A percentile compares a stretch with the other conserved stretches of the same genome.
Evolutionary conservation across 2,797 vertebrate genomes (phyloP).

Genomic region (Poecilia gillii): DNA sequence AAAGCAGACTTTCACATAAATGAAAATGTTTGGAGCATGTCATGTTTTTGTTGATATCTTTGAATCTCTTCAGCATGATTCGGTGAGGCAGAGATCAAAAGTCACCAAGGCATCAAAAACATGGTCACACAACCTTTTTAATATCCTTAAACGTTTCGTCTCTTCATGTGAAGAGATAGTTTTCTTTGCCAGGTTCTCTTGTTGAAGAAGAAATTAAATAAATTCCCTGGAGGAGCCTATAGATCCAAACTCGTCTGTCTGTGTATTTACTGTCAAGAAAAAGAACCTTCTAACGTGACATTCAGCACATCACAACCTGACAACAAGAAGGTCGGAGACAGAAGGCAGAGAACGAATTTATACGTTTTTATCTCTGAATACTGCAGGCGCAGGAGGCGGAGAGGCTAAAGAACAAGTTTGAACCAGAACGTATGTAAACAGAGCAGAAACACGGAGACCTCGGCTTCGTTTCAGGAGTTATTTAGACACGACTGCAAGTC

Average conservation of each 20-base stretch:
- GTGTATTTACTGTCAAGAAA: slow-evolving; percentile 3
- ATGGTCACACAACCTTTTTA: neutral
- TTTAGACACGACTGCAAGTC: neutral
- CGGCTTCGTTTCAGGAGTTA: neutral
- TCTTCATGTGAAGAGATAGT: neutral
- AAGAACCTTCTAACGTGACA: neutral
- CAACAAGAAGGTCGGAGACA: neutral
- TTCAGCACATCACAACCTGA: slow-evolving; percentile 2
- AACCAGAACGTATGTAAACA: neutral
- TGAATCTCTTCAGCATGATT: neutral
- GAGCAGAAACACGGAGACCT: neutral
- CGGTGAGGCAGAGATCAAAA: neutral
- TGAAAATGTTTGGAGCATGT: neutral
- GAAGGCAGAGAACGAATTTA: neutral
- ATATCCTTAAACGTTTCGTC: neutral
- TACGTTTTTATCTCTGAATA: neutral
- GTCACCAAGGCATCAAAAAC: neutral
- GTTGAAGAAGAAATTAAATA: neutral
- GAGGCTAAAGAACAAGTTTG: neutral
- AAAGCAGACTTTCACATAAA: neutral
- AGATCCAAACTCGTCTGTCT: slow-evolving; percentile 2
- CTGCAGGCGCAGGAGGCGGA: neutral
- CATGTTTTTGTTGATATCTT: neutral
- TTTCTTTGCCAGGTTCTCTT: slow-evolving; percentile 1
- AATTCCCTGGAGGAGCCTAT: neutral